Base-by-base conservation (phyloP, 2,888 invertebrate species). In the Spisula subtruncata region DNA sequence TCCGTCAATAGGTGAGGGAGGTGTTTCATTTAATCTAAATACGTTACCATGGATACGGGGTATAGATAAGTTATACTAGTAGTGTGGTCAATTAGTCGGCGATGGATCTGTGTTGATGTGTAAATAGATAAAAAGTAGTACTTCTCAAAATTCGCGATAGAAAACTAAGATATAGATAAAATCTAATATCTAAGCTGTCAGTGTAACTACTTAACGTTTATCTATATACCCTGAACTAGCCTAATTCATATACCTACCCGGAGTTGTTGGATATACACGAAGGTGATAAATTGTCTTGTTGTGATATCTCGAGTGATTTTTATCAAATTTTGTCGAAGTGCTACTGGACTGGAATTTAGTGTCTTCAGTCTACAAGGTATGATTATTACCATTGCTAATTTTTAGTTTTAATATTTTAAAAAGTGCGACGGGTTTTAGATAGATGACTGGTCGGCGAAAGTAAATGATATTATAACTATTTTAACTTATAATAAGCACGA, bases 21-120 rank as follows among this genome's bases (percentile, higher is more conserved):
- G 51, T 84, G 84, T 41, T n/a, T 51, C 84, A 75, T 84, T 85
- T 85, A 85, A 85, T 85, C 75, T 85, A 51, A 85, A 79, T 85
- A 25, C 51, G 79, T 85, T 79, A 32, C 85, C 71, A 85, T 85
- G 75, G 79, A 48, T 51, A 85, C 85, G 16, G 2, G n/a, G 14
- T 16, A 35, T n/a, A 41, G 41, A 66, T 66, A 66, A 25, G 25
- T 66, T 20, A 66, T 66, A 25, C n/a, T 25, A n/a, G 60, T 66
- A 25, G 25, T 25, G 60, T 12, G 54, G 51, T 75, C 75, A 85
- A 85, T 85, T 85, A 85, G 46, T 85, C 75, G 48, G 66, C 5
- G 60, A 66, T 66, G 25, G 25, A 66, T 12, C 2, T 8, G 25
- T 66, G 79, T 20, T 79, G 79, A 46, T 79, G 32, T 35, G 32